Percentiles rank a stretch among this genome's conserved stretches.
These are phyloP conservation scores for Penelope pileata DNA, from an alignment of 2,113 vertebrate genomes.

Conservation along the genomic window DNA sequence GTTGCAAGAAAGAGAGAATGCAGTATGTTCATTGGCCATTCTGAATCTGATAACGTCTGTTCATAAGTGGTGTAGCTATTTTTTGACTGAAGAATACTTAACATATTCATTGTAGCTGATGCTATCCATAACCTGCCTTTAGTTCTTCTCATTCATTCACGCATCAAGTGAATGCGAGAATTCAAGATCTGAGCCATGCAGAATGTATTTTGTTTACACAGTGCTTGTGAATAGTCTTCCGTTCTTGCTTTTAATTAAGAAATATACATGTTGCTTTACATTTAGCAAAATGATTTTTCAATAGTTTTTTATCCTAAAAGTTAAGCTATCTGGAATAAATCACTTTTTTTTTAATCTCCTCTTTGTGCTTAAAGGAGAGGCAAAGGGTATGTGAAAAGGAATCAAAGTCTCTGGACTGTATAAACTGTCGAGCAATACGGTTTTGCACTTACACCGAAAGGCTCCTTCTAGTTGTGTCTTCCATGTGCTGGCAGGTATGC, in stretches of 20 bases:
- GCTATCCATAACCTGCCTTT: neutral
- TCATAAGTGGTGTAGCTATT: neutral
- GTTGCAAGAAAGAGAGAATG: neutral
- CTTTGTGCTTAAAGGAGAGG: constrained; percentile 74
- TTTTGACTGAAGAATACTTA: neutral
- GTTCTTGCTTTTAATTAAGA: neutral
- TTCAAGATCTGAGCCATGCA: neutral
- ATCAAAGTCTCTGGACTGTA: constrained; percentile 69
- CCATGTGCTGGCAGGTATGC: constrained; percentile 81
- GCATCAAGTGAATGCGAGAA: neutral
- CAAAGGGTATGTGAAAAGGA: constrained; percentile 76
- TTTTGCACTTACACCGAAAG: constrained; percentile 82
- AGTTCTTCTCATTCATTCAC: neutral
- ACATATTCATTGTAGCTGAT: neutral
- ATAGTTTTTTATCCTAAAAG: neutral
- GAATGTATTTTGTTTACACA: neutral
- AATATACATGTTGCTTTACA: neutral
- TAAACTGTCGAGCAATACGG: constrained; percentile 72
- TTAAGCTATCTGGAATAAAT: neutral
- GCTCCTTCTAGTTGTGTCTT: constrained; percentile 78
- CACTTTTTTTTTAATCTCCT: neutral
- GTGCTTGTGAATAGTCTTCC: neutral
- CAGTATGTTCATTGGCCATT: neutral
- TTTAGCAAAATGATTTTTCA: neutral
- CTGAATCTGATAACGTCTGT: neutral